Conservation (phyloP, 2,113 vertebrate species). For the Gambusia affinis region DNA sequence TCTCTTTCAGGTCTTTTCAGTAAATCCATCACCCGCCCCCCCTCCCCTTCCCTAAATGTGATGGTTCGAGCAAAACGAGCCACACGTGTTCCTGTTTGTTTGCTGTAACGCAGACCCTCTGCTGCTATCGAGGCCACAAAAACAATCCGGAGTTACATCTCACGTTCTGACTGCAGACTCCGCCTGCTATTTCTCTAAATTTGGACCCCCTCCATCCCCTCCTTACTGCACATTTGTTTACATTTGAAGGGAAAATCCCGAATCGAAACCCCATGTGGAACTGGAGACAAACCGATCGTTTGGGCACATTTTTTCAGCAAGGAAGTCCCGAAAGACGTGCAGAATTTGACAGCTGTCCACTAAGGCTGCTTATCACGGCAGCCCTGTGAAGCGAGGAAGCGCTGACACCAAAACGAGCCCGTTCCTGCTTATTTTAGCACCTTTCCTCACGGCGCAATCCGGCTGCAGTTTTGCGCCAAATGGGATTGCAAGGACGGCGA, state of each 20-base stretch:
- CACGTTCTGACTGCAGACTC: neutral
- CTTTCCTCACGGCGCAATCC: too few species aligned
- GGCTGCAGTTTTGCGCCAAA: constrained; percentile 29
- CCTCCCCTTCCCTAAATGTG: neutral
- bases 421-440: neutral
- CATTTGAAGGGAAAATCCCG: constrained; percentile 14
- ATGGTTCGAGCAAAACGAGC: constrained; percentile 17
- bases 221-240: constrained; percentile 34
- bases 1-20: neutral
- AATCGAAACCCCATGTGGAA: constrained; percentile 21
- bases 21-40: too few species aligned
- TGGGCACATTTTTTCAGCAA: constrained; percentile 29
- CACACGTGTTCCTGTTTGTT: constrained; percentile 39
- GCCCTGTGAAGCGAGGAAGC: constrained; percentile 1
- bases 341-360: constrained; percentile 48
- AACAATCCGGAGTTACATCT: neutral
- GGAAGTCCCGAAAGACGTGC: constrained; percentile 40
- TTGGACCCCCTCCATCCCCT: constrained; percentile 1
- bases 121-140: constrained; percentile 6
- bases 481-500: constrained; percentile 51
- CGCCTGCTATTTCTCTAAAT: constrained; percentile 12
- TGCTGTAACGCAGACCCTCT: neutral
- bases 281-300: constrained; percentile 33
- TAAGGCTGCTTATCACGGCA: neutral
- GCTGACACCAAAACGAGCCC: constrained; percentile 18